These are phyloP conservation scores for Xylota sylvarum DNA, from an alignment of 2,888 invertebrate genomes.

Conservation along the genomic window DNA sequence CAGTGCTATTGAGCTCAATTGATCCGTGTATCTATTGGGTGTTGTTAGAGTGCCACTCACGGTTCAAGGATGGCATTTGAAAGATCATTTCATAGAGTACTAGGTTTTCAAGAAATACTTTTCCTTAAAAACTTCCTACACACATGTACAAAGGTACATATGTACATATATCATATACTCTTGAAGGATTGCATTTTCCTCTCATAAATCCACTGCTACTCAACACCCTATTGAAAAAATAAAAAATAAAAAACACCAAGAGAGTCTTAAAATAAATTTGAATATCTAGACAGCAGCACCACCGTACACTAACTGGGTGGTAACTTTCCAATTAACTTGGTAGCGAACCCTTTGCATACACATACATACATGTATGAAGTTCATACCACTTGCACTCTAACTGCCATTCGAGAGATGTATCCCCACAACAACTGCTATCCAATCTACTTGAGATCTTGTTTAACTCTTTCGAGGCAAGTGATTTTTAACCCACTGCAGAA, in stretches of 20 bases:
- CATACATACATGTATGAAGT: constrained; percentile 7
- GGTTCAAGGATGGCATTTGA: not conserved
- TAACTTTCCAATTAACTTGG: constrained; percentile 65
- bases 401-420: constrained; percentile 38
- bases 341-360: constrained; percentile 33
- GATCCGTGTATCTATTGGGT: constrained; percentile 25
- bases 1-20: constrained; percentile 22
- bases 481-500: constrained; percentile 55
- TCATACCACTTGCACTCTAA: constrained; percentile 62
- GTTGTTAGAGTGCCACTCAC: constrained; percentile 22
- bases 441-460: constrained; percentile 73
- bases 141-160: too few relatives aligned
- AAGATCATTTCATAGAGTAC: not conserved
- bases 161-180: not conserved
- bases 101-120: not conserved
- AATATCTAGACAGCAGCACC: constrained; percentile 40
- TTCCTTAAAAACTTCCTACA: too few relatives aligned
- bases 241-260: too few relatives aligned
- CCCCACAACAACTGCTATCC: constrained; percentile 17
- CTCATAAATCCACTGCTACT: constrained; percentile 9
- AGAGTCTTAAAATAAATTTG: constrained; percentile 31
- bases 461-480: constrained; percentile 46
- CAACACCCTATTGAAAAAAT: constrained; percentile 8
- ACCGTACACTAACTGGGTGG: constrained; percentile 56
- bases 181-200: not conserved